phyloP scores from a whole-genome alignment of 1,140 invertebrate species.

The Ditylenchus dipsaci region DNA sequence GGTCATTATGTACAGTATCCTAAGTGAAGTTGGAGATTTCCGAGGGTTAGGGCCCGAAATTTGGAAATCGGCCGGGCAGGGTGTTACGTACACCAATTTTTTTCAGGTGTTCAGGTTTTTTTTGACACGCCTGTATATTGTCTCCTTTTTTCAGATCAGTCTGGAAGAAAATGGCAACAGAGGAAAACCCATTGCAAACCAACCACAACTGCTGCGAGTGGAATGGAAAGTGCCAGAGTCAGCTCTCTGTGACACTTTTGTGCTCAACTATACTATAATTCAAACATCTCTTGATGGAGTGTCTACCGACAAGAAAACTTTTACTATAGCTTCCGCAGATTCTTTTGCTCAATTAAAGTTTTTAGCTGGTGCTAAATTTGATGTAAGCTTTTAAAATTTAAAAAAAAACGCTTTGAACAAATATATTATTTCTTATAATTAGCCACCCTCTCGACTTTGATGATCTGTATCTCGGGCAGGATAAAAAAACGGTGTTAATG shows the following conservation, averaged over 20 bases:
- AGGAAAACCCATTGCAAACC: background rate
- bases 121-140: too few relatives aligned
- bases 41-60: too few relatives aligned
- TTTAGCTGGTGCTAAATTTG: conserved; percentile 9
- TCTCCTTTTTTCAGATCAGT: background rate
- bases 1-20: too few relatives aligned
- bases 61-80: too few relatives aligned
- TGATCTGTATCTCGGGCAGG: too few relatives aligned
- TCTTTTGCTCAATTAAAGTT: conserved; percentile 16
- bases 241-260: conserved; percentile 45
- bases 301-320: conserved; percentile 19
- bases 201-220: conserved; percentile 20
- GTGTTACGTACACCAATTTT: too few relatives aligned
- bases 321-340: conserved; percentile 17
- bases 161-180: conserved; percentile 1
- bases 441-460: too few relatives aligned
- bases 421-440: too few relatives aligned
- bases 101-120: too few relatives aligned
- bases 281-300: conserved; percentile 3
- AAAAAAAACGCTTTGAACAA: background rate
- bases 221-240: conserved; percentile 49
- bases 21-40: too few relatives aligned
- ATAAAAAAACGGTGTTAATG: too few relatives aligned
- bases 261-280: conserved; percentile 42
- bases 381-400: conserved; percentile 1